Evolutionary conservation across 2,888 invertebrate genomes (phyloP), one percentile per base, ranked within the genome.

Genomic region (Mesorhabditis sp.): DNA sequence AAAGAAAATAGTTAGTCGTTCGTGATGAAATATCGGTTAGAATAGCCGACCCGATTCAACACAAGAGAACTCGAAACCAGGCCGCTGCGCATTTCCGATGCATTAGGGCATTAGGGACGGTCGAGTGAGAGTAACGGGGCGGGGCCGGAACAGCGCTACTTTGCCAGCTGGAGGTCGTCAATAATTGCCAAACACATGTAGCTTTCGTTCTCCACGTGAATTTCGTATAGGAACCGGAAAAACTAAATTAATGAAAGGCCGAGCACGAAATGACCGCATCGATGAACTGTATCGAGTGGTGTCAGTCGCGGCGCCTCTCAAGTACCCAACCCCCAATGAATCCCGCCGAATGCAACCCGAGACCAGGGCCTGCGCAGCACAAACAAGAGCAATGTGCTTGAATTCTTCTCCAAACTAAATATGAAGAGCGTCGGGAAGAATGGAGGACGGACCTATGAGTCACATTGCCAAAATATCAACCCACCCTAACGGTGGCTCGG

Each of bases 301-400:
- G 58, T 50, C 58, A n/a, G 58, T 10, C 58, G 58, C 58, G n/a
- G 58, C 58, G 58, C 58, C 7, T 50, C 58, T 50, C 58, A 50
- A 50, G 58, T 50, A n/a, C 10, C 10, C n/a, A 50, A 13, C 28
- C 28, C 58, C 58, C 58, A n/a, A n/a, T 50, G 58, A 50, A 50
- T 50, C 58, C 7, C 7, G 58, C 28, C n/a, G 58, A 50, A 50
- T 50, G 58, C 58, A 50, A 50, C 58, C n/a, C 2, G 58, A 50
- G 58, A 10, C 58, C 58, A 10, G n/a, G 28, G 28, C 28, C 28
- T 28, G 28, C 28, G 28, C 28, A 28, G 28, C 28, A 28, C 28
- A 28, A 28, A 28, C 28, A 50, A 50, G 58, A 50, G 58, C 58
- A 50, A 50, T 28, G 28, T 28, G n/a, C 58, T 50, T n/a, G 1